Percentiles rank a stretch among this genome's conserved stretches.
These are phyloP conservation scores for Tringa solitaria DNA, from an alignment of 2,113 vertebrate genomes.

Conservation along the genomic window DNA sequence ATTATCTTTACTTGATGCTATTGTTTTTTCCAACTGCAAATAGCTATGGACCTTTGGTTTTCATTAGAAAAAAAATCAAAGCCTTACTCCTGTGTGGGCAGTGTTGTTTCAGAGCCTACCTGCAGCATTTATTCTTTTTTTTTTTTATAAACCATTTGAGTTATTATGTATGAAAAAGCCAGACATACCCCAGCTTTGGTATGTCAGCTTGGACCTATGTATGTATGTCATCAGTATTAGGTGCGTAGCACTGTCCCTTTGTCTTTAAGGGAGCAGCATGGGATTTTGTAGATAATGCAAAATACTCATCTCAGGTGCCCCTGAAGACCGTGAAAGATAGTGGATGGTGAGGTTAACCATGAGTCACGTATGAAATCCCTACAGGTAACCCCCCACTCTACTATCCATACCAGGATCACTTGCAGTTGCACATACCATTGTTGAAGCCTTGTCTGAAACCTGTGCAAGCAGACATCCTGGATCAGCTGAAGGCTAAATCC, in stretches of 20 bases:
- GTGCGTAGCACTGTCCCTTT: background rate
- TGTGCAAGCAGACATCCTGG: background rate
- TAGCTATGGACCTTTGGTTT: background rate
- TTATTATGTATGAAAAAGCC: background rate
- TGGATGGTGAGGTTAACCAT: background rate
- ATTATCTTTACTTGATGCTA: background rate
- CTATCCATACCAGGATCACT: background rate
- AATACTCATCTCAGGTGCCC: background rate
- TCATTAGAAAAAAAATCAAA: background rate
- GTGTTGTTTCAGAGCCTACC: background rate
- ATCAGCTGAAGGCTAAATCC: background rate
- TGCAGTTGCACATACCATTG: background rate
- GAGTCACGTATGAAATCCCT: background rate
- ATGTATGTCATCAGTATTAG: background rate
- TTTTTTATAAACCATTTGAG: background rate
- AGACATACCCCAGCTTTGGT: background rate
- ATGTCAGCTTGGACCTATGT: background rate
- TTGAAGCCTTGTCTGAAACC: background rate
- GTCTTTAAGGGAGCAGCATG: background rate
- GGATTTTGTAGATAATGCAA: background rate
- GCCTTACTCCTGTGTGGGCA: background rate
- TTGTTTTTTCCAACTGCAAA: background rate
- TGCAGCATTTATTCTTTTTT: background rate
- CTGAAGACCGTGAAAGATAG: background rate
- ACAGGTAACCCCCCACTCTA: accelerated